These are phyloP conservation scores for Ibidorhyncha struthersii DNA, from an alignment of 2,113 vertebrate genomes.

Conservation along the genomic window DNA sequence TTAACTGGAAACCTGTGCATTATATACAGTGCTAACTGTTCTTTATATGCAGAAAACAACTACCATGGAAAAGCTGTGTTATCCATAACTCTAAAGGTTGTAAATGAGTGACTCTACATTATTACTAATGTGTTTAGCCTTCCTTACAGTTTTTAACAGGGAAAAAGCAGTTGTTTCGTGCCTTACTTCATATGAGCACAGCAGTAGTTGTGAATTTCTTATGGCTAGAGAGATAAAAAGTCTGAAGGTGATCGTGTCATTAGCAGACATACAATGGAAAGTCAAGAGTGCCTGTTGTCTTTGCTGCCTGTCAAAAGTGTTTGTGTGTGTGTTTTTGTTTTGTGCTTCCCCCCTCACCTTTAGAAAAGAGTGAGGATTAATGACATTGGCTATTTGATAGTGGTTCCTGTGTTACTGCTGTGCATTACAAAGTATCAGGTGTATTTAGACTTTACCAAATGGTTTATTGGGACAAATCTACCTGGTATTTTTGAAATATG, in stretches of 20 bases:
- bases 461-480: background rate
- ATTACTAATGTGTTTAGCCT: background rate
- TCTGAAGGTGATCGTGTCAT: background rate
- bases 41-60: background rate
- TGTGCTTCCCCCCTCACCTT: background rate
- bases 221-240: background rate
- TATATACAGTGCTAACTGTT: background rate
- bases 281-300: background rate
- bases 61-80: background rate
- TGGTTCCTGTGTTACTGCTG: background rate
- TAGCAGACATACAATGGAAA: background rate
- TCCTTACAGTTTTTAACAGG: background rate
- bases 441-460: background rate
- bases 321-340: background rate
- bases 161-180: background rate
- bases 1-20: background rate
- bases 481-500: background rate
- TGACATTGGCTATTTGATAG: background rate
- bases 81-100: background rate
- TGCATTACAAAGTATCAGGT: background rate
- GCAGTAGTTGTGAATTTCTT: background rate
- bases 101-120: background rate
- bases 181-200: background rate
- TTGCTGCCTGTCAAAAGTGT: background rate
- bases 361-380: background rate